These are phyloP conservation scores for Cottus gobio DNA, from an alignment of 2,113 vertebrate genomes.

Conservation along the genomic window DNA sequence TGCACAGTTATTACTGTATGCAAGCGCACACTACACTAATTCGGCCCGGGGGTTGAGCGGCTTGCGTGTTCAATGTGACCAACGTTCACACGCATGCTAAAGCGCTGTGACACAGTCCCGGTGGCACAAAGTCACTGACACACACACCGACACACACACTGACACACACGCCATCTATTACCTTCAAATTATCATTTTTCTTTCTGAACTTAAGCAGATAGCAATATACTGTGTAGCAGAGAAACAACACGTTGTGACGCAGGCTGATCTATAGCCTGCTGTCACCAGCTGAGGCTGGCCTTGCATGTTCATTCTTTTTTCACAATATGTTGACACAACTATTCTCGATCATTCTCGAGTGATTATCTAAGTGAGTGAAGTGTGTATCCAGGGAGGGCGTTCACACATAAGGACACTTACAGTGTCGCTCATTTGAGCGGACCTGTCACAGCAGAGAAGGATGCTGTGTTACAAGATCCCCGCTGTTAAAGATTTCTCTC, in stretches of 20 bases:
- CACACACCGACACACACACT: conserved; percentile 51
- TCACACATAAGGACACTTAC: conserved; percentile 39
- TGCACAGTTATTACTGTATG: conserved; percentile 16
- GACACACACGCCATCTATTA: conserved; percentile 57
- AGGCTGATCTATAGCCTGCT: conserved; percentile 16
- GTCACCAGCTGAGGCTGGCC: conserved; percentile 11
- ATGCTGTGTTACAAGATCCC: background rate
- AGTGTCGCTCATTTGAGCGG: conserved; percentile 13
- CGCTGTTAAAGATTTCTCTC: background rate
- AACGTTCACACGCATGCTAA: conserved; percentile 38
- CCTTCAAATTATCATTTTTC: conserved; percentile 39
- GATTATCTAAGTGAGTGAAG: conserved; percentile 57
- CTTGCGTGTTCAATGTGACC: conserved; percentile 42
- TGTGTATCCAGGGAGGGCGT: conserved; percentile 40
- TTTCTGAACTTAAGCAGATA: conserved; percentile 3
- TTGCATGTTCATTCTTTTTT: conserved; percentile 21
- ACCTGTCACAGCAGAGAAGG: conserved; percentile 2
- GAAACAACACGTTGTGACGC: background rate
- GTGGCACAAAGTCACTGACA: conserved; percentile 62
- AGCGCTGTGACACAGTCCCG: conserved; percentile 52
- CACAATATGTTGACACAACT: background rate
- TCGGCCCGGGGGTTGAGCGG: conserved; percentile 29
- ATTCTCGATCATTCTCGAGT: conserved; percentile 16
- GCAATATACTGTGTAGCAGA: background rate
- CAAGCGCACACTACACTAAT: conserved; percentile 7